Evolutionary conservation across 35 echinoderm and acorn worm genomes (phyloP), one percentile per base, ranked within the genome.

Genomic region (Holothuria glaberrima): DNA sequence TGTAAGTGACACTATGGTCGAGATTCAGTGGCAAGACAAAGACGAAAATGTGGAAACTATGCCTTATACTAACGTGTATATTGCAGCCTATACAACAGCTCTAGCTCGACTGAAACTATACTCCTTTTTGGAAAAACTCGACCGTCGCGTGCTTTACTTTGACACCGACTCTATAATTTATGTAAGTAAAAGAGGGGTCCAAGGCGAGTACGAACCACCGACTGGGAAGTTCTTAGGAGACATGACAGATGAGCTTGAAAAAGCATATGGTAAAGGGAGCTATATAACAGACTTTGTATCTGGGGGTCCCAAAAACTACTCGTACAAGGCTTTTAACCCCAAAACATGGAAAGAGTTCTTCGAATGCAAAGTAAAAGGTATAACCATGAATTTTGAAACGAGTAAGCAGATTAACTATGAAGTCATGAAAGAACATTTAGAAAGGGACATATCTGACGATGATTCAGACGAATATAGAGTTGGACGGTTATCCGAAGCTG

Each of bases 141-240:
- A 71, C 20, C 4, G 35, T 21, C 78, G 61, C 56, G 80, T 91
- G 5, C 66, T 91, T 19, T 86, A 91, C 78, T 91, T 66, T 30
- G 90, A 91, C 38, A 91, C 78, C 24, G 79, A 91, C 84, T 84
- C 78, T 60, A 86, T 91, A 24, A 91, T 91, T 20, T 73, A 86
- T 26, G 14, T 91, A 1, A 66, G 75, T 71, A 31, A 73, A 2
- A 41, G 36, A 44, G 60, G 36, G 36, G 36, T 41, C 2, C 36
- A 52, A 19, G 80, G 45, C 17, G 79, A 83, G 35, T 44, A n/a
- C 0, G 22, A 66, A 36, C 83, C 79, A 44, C 78, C 34, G 9
- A 86, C 66, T 1, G 90, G 90, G 31, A 90, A 44, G 24, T 75
- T 44, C 17, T 50, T 86, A 16, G 90, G 79, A 58, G 76, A 91